A percentile compares a stretch with the other conserved stretches of the same genome.
Evolutionary conservation across 2,113 vertebrate species (phyloP).

Genomic region (zebrafish (Danio rerio)): GRCz12tu NC_133190.1:31856001-31856500

Average conservation of each 20-base stretch:
- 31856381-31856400: no score
- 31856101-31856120: conserved; percentile 66
- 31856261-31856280: background rate
- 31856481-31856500: background rate
- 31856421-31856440: background rate
- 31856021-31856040: background rate
- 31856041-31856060: conserved; percentile 42
- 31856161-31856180: conserved; percentile 10
- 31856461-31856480: background rate
- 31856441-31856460: background rate
- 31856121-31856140: conserved; percentile 42
- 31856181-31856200: conserved; percentile 3
- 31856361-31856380: background rate
- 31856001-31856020: background rate
- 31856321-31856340: background rate
- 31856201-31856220: background rate
- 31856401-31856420: background rate
- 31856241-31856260: background rate
- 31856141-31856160: conserved; percentile 41
- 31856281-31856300: background rate
- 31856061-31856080: conserved; percentile 63
- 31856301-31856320: background rate
- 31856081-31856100: conserved; percentile 60
- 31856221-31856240: background rate
- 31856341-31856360: background rate